Percentiles rank a stretch among this genome's conserved stretches.
Conservation (phyloP, 2,797 vertebrate genomes). For the Parambassis ranga region DNA sequence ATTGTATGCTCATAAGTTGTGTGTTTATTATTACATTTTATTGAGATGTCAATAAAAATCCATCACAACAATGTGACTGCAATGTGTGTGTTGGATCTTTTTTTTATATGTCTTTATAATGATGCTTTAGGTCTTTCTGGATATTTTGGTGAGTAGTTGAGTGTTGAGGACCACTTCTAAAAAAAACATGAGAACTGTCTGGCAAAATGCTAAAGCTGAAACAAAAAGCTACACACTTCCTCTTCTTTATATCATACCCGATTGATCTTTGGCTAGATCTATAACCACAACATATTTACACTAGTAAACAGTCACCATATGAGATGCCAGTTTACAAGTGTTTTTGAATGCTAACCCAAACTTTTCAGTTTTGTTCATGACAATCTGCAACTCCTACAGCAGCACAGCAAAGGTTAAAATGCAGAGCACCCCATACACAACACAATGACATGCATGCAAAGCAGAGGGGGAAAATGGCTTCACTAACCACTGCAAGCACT, state of each 20-base stretch:
- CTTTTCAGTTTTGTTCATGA: conserved; percentile 54
- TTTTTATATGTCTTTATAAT: neutral
- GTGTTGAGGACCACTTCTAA: neutral
- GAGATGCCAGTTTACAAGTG: conserved; percentile 9
- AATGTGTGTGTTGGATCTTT: neutral
- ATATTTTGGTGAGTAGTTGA: conserved; percentile 16
- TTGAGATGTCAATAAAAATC: neutral
- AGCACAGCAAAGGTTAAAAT: conserved; percentile 49
- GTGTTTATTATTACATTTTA: too few species aligned
- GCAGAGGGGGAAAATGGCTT: neutral
- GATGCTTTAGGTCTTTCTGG: neutral
- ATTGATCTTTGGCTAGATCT: conserved; percentile 64
- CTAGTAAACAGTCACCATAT: conserved; percentile 27
- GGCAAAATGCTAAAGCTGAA: conserved; percentile 51
- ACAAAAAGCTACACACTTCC: conserved; percentile 20
- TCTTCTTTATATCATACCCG: conserved; percentile 24
- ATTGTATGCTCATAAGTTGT: too few species aligned
- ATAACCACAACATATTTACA: neutral
- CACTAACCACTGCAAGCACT: neutral
- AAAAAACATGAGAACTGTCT: conserved; percentile 11
- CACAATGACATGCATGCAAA: too few species aligned
- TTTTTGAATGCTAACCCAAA: conserved; percentile 2
- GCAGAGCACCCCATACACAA: conserved; percentile 33
- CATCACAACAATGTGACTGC: neutral
- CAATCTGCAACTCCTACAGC: conserved; percentile 17